Base-by-base conservation (phyloP, 2,797 vertebrate species). In the Molossus molossus region DNA sequence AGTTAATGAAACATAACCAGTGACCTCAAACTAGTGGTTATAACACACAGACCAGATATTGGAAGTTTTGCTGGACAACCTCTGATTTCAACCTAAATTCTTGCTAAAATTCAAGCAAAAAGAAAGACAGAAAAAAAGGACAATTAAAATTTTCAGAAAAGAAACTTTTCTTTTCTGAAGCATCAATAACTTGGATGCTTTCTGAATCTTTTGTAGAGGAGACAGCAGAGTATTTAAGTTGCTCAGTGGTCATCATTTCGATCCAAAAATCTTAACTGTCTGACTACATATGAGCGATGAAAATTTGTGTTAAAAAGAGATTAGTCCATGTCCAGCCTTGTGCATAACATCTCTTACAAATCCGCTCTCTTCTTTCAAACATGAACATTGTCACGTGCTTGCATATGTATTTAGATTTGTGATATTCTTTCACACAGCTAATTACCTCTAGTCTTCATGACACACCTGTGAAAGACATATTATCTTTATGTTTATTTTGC, bases 401-500 rank as follows among this genome's bases (percentile, higher is more conserved):
- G 75, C 50, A 86, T 77, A 70, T 77, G 93, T 81, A 60, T 62
- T 86, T 76, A 77, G 20, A 88, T 69, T 75, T 58, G 18, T 60
- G 60, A 75, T 62, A 82, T 65, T 50, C 40, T 89, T 88, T 88
- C 50, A 40, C 75, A 70, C 23, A 90, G 10, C 69, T 89, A 72
- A 76, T 91, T 89, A 33, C 53, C 25, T 69, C 91, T 82, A 65
- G 67, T 67, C 55, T 94, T 96, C 67, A 77, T 15, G 25, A 55
- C 37, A 64, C 37, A 21, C 21, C 67, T 85, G 29, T 27, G 25
- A 91, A 55, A 27, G 82, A 85, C 92, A 77, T 69, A 80, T 72
- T 53, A 72, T 33, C 60, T 21, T 85, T 48, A 80, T 50, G 40
- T 65, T 88, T 93, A 91, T 69, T 94, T 94, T 91, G 18, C 55